phyloP scores from a whole-genome alignment of 2,797 vertebrate species.

The Paramormyrops hopkinsi region DNA sequence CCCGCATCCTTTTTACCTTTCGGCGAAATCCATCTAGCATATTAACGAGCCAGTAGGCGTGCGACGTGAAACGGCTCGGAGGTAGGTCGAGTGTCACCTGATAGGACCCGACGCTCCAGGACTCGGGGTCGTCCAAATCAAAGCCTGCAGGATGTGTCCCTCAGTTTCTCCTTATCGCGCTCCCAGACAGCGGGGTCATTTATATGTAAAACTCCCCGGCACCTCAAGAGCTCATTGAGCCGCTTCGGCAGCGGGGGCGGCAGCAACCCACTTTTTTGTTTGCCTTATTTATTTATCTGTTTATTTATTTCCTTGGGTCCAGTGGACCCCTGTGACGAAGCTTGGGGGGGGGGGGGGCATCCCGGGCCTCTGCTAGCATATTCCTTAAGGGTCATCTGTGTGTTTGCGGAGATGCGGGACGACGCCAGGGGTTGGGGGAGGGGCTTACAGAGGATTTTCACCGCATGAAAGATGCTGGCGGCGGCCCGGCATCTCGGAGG shows the following conservation, averaged over 20 bases:
- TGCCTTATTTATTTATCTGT: not conserved
- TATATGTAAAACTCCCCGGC: constrained; percentile 59
- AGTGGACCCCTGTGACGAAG: not conserved
- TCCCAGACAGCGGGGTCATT: constrained; percentile 57
- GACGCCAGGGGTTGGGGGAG: constrained; percentile 10
- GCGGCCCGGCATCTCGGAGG: constrained; percentile 37
- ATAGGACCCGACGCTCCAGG: not conserved
- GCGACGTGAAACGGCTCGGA: not conserved
- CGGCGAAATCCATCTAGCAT: not conserved
- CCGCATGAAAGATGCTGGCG: not conserved
- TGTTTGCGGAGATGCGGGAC: constrained; percentile 54
- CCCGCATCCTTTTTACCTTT: not conserved
- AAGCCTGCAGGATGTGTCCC: constrained; percentile 7
- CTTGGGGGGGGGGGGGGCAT: too few species aligned
- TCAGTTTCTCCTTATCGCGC: not conserved
- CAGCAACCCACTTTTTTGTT: not conserved
- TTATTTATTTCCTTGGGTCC: not conserved
- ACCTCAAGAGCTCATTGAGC: constrained; percentile 54
- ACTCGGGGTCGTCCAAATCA: not conserved
- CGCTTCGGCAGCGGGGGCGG: constrained; percentile 1
- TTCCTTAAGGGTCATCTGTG: constrained; percentile 59
- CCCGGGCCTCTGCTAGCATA: constrained; percentile 2
- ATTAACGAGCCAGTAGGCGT: not conserved
- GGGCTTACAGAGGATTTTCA: constrained; percentile 5
- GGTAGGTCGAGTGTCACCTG: constrained; percentile 10